Evolutionary conservation across 2,797 vertebrate genomes (phyloP).

Genomic region (Carapus acus): DNA sequence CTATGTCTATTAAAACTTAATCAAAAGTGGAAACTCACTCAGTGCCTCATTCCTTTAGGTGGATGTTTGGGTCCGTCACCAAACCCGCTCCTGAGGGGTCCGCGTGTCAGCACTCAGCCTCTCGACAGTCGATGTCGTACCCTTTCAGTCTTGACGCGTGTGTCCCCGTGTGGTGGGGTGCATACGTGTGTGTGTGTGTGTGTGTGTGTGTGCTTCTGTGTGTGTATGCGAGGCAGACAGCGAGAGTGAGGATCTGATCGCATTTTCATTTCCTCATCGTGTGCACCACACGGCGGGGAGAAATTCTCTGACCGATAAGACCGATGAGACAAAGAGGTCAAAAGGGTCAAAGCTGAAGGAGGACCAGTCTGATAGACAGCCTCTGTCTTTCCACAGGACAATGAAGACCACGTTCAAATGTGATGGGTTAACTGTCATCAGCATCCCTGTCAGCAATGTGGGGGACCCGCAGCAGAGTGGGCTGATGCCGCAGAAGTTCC

Average conservation of each 20-base stretch:
- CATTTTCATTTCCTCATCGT: slow-evolving; percentile 46
- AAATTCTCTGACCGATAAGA: background rate
- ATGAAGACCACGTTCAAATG: slow-evolving; percentile 68
- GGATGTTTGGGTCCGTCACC: too few species aligned
- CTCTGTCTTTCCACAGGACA: slow-evolving; percentile 20
- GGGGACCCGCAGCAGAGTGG: slow-evolving; percentile 22
- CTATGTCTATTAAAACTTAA: background rate
- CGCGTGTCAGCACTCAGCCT: background rate
- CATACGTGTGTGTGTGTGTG: too few species aligned
- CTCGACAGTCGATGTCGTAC: too few species aligned
- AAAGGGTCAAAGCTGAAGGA: background rate
- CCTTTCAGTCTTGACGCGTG: background rate
- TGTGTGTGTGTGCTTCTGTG: background rate
- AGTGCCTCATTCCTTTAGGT: too few species aligned
- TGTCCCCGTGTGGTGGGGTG: background rate
- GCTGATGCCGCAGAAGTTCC: slow-evolving; percentile 67
- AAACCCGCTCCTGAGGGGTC: too few species aligned
- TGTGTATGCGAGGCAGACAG: background rate
- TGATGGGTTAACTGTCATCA: slow-evolving; percentile 70
- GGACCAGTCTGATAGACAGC: background rate
- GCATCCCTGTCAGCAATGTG: slow-evolving; percentile 62
- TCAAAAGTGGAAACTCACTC: background rate
- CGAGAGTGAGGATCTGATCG: background rate
- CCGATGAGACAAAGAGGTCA: background rate
- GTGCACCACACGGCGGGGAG: slow-evolving; percentile 19